Evolutionary conservation across 2,113 vertebrate species (phyloP).

Genomic region (Solenodon paradoxus): DNA sequence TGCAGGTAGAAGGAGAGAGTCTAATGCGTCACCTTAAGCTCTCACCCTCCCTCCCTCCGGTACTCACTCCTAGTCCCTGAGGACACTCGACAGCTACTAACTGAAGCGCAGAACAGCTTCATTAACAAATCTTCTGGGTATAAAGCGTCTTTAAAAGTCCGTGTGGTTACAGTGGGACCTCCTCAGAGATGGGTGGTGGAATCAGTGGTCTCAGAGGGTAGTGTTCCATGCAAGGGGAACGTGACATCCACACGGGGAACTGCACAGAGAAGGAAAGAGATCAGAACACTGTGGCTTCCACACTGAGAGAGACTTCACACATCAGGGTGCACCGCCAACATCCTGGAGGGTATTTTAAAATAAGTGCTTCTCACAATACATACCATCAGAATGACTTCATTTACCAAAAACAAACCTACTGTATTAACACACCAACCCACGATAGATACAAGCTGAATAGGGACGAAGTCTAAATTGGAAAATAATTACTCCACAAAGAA

Average conservation of each 20-base stretch:
- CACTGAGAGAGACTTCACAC: neutral
- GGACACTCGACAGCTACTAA: neutral
- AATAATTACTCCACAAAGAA: conserved; percentile 33
- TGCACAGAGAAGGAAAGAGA: neutral
- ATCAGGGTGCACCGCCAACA: no score
- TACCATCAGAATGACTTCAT: neutral
- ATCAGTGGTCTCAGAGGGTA: neutral
- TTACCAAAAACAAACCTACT: neutral
- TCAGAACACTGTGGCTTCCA: no score
- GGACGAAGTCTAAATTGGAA: neutral
- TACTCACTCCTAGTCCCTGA: neutral
- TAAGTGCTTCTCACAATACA: neutral
- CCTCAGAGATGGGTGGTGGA: neutral
- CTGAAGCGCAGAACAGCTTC: neutral
- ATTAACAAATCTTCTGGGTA: neutral
- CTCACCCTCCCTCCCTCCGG: neutral
- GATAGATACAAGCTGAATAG: neutral
- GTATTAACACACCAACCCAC: neutral
- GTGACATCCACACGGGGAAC: neutral
- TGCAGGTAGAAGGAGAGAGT: neutral
- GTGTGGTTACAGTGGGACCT: neutral
- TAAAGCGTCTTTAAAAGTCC: neutral
- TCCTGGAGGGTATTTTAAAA: neutral
- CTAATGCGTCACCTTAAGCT: neutral
- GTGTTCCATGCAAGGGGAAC: neutral